Evolutionary conservation across 2,113 vertebrate species (phyloP).

Genomic region (Vicugna pacos): DNA sequence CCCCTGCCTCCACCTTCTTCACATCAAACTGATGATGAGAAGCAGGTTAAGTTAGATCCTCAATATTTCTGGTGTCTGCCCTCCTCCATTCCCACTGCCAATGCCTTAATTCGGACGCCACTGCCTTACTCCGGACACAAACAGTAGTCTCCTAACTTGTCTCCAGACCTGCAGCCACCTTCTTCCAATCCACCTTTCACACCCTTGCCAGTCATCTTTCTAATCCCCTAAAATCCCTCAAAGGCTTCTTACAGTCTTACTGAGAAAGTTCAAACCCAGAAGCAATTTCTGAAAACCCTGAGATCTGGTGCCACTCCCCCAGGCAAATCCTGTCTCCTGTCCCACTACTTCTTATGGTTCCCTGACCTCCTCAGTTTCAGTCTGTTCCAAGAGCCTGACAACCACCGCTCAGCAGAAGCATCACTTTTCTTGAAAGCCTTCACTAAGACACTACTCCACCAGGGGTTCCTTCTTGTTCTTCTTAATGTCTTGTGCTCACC

Average conservation of each 20-base stretch:
- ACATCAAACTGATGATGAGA: neutral
- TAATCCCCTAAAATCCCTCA: neutral
- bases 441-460: neutral
- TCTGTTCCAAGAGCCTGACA: neutral
- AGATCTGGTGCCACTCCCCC: neutral
- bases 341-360: neutral
- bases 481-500: neutral
- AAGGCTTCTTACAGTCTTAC: neutral
- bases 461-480: neutral
- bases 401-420: neutral
- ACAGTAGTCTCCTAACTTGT: neutral
- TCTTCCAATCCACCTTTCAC: neutral
- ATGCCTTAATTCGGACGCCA: neutral
- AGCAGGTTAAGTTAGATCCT: neutral
- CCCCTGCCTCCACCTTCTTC: neutral
- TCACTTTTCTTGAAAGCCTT: neutral
- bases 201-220: neutral
- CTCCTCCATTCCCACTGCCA: neutral
- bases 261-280: neutral
- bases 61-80: neutral
- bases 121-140: rapidly evolving
- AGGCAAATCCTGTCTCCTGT: neutral
- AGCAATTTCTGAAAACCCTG: neutral
- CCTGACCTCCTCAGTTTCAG: neutral
- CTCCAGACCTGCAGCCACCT: neutral